phyloP scores from a whole-genome alignment of 2,113 vertebrate species.

The Calyptomena viridis region DNA sequence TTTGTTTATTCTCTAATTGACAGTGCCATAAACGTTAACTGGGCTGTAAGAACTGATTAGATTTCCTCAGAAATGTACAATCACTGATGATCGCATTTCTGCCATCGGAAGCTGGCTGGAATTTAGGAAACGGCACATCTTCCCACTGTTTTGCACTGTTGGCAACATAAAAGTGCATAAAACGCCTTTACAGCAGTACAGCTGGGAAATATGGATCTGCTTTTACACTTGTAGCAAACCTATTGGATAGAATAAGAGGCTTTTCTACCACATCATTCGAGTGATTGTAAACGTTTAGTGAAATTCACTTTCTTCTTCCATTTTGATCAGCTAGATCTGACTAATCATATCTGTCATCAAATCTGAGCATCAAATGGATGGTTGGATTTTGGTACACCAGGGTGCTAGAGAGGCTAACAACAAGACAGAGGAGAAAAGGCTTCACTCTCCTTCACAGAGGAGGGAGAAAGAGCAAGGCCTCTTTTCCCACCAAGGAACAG shows the following conservation, averaged over 20 bases:
- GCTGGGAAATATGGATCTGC: not conserved
- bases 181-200: not conserved
- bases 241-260: not conserved
- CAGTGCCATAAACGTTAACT: not conserved
- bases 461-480: not conserved
- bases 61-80: not conserved
- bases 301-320: not conserved
- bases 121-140: not conserved
- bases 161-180: not conserved
- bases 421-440: not conserved
- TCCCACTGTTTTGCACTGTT: not conserved
- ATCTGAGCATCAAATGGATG: not conserved
- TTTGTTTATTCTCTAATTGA: slow-evolving; percentile 14
- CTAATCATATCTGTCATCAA: not conserved
- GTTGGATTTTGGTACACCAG: not conserved
- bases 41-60: not conserved
- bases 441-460: not conserved
- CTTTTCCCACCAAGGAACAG: not conserved
- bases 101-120: not conserved
- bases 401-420: not conserved
- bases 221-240: not conserved
- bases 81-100: not conserved
- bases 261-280: not conserved
- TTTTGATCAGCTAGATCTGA: not conserved
- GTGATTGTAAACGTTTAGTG: not conserved